Percentiles rank a stretch among this genome's conserved stretches.
These are phyloP conservation scores for Incurvaria masculella DNA, from an alignment of 2,888 invertebrate species.

Conservation along the genomic window DNA sequence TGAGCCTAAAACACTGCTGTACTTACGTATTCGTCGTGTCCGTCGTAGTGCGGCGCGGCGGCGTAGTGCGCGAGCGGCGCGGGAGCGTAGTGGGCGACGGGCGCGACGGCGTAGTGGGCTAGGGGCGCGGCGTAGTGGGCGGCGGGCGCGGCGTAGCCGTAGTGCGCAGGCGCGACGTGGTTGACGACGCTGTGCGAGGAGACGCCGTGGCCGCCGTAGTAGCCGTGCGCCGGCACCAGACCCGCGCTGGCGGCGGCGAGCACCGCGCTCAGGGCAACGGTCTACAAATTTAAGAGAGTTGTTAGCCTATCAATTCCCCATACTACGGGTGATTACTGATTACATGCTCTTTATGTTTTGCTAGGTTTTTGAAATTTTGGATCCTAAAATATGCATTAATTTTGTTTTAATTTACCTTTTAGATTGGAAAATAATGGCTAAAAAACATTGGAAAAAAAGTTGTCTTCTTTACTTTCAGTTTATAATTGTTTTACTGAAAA, in stretches of 20 bases:
- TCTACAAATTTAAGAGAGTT: no score
- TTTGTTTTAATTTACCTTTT: no score
- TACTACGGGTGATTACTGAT: no score
- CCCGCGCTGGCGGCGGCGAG: slow-evolving; percentile 15
- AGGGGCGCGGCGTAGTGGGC: not conserved
- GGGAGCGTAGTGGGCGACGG: not conserved
- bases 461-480: no score
- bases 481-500: no score
- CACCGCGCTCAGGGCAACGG: slow-evolving; percentile 13
- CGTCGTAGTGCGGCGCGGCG: not conserved
- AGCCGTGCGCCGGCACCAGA: slow-evolving; percentile 6
- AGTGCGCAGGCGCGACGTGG: not conserved
- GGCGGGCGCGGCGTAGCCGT: not conserved
- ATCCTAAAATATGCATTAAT: no score
- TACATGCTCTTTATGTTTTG: no score
- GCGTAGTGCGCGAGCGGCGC: not conserved
- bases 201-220: not conserved
- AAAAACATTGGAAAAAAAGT: no score
- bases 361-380: no score
- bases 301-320: no score
- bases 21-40: not conserved
- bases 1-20: no score
- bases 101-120: not conserved
- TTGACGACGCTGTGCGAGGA: not conserved
- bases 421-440: no score